These are phyloP conservation scores for Sebastes cheni DNA, from an alignment of 2,797 vertebrate species.

Conservation along the genomic window DNA sequence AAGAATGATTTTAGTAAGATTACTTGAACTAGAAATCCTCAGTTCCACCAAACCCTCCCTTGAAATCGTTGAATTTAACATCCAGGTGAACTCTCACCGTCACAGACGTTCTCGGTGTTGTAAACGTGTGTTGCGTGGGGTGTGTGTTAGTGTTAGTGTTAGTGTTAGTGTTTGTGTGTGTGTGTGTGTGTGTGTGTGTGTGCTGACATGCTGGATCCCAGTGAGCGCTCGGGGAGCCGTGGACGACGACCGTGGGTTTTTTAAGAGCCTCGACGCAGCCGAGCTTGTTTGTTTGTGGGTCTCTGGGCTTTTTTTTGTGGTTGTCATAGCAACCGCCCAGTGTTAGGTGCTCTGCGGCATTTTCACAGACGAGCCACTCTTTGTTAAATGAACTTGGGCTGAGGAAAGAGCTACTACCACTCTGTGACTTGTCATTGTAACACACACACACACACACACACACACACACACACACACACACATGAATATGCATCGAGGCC, in stretches of 20 bases:
- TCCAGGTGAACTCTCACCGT: not conserved
- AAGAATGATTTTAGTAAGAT: not conserved
- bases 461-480: slow-evolving; percentile 11
- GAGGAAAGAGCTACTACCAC: slow-evolving; percentile 57
- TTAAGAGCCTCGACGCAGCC: slow-evolving; percentile 30
- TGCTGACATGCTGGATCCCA: slow-evolving; percentile 5
- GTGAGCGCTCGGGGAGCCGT: not conserved
- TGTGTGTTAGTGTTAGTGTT: not conserved
- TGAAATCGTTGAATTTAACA: not conserved
- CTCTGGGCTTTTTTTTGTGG: slow-evolving; percentile 49
- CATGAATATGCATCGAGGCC: slow-evolving; percentile 60
- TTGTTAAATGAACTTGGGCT: slow-evolving; percentile 43
- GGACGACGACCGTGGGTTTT: slow-evolving; percentile 8
- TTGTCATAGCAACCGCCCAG: slow-evolving; percentile 64
- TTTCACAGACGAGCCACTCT: slow-evolving; percentile 54
- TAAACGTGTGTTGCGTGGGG: slow-evolving; percentile 30
- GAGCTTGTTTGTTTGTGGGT: slow-evolving; percentile 70
- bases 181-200: not conserved
- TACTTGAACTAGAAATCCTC: not conserved
- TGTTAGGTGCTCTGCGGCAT: slow-evolving; percentile 62
- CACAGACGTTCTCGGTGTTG: slow-evolving; percentile 25
- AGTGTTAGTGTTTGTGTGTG: not conserved
- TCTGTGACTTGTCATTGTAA: slow-evolving; percentile 44
- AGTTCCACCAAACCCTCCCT: not conserved
- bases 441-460: slow-evolving; percentile 18